Evolutionary conservation across 2,113 vertebrate species (phyloP).

Genomic region (Phylloscopus trochiloides): DNA sequence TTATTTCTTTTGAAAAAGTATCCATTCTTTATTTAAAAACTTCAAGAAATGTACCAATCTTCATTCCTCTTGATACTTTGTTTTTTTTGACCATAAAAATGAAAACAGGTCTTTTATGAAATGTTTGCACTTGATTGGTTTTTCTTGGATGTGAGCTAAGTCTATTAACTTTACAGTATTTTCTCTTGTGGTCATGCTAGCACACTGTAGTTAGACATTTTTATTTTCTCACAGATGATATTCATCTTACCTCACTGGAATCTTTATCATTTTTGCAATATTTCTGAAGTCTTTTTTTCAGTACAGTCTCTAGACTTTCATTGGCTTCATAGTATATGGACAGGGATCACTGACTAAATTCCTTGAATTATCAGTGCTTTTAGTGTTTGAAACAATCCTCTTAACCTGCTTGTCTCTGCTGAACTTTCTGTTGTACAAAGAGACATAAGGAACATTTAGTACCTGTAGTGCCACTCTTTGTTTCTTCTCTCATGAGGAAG

Average conservation of each 20-base stretch:
- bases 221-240: neutral
- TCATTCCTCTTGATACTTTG: neutral
- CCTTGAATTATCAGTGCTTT: neutral
- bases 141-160: neutral
- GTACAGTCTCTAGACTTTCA: neutral
- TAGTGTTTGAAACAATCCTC: neutral
- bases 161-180: neutral
- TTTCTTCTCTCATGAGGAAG: neutral
- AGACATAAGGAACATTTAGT: neutral
- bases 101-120: neutral
- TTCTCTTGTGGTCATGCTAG: neutral
- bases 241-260: neutral
- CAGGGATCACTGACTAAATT: neutral
- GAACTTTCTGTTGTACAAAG: neutral
- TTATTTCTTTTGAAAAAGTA: neutral
- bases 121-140: neutral
- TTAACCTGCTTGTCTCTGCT: neutral
- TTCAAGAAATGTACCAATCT: neutral
- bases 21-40: neutral
- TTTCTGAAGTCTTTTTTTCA: neutral
- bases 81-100: neutral
- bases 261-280: neutral
- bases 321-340: neutral
- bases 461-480: neutral
- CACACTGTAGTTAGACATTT: neutral